phyloP scores from a whole-genome alignment of 2,113 vertebrate species.

The Protobothrops mucrosquamatus region DNA sequence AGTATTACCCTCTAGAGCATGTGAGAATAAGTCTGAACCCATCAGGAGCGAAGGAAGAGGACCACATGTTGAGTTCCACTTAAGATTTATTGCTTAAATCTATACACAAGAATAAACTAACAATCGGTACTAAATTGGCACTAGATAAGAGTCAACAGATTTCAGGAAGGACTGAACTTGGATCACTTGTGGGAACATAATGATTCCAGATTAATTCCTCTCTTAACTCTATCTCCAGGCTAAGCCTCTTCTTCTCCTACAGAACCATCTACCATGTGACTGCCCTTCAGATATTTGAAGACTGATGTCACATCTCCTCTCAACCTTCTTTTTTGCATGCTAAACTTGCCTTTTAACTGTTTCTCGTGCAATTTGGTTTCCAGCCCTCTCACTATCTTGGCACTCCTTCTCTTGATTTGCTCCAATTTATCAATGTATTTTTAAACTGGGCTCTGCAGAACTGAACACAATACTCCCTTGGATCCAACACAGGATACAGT shows the following conservation, averaged over 20 bases:
- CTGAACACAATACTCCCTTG: too few relatives aligned
- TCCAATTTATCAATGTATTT: background rate
- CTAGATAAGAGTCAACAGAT: background rate
- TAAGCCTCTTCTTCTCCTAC: background rate
- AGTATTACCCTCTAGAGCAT: background rate
- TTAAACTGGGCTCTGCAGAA: background rate
- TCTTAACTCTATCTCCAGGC: background rate
- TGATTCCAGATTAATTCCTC: background rate
- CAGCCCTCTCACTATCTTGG: background rate
- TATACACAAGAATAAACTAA: background rate
- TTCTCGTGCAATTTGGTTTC: background rate
- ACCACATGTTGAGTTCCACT: background rate
- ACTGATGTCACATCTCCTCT: background rate
- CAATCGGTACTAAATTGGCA: background rate
- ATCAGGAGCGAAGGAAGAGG: background rate
- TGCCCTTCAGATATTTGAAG: background rate
- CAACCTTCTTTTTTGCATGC: background rate
- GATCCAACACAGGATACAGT: background rate
- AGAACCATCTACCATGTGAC: background rate
- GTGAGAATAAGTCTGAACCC: background rate
- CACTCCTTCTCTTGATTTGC: background rate
- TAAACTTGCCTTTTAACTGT: background rate
- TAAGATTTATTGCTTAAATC: background rate
- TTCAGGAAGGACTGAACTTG: background rate
- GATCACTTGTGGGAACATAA: background rate